These are phyloP conservation scores for Hydra vulgaris DNA, from an alignment of 30 jellyfish, hydroid and myxozoan species.

Conservation along the genomic window DNA sequence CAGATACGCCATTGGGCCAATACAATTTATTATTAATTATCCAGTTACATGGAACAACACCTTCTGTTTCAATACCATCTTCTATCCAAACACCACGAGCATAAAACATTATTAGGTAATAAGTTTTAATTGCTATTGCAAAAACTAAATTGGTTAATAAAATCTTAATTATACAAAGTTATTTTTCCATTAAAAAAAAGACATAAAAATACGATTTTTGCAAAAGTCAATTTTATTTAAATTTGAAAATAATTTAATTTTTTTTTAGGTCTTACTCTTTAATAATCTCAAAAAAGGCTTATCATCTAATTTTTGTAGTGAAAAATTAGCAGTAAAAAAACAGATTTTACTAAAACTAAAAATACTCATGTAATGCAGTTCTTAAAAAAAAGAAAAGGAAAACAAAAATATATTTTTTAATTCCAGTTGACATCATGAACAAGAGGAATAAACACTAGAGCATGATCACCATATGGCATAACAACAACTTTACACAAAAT, in stretches of 20 bases:
- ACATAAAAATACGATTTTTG: not conserved
- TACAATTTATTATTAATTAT: not conserved
- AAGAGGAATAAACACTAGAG: not conserved
- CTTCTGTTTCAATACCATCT: not conserved
- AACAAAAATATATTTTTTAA: not conserved
- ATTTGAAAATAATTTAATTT: not conserved
- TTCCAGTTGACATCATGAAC: not conserved
- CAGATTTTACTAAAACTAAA: not conserved
- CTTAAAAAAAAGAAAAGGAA: not conserved
- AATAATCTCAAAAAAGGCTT: not conserved
- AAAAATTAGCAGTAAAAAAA: not conserved
- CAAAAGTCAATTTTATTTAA: not conserved
- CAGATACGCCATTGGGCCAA: not conserved
- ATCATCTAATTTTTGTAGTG: not conserved
- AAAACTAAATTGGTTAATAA: not conserved
- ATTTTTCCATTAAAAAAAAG: not conserved
- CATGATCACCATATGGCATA: not conserved
- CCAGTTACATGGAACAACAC: not conserved
- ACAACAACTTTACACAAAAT: not conserved
- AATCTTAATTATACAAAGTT: not conserved
- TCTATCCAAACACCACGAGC: not conserved
- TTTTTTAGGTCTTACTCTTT: not conserved
- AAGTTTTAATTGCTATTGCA: not conserved
- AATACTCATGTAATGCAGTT: not conserved
- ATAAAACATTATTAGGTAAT: not conserved